phyloP scores from a whole-genome alignment of 2,113 vertebrate genomes.

The Pagrus major region DNA sequence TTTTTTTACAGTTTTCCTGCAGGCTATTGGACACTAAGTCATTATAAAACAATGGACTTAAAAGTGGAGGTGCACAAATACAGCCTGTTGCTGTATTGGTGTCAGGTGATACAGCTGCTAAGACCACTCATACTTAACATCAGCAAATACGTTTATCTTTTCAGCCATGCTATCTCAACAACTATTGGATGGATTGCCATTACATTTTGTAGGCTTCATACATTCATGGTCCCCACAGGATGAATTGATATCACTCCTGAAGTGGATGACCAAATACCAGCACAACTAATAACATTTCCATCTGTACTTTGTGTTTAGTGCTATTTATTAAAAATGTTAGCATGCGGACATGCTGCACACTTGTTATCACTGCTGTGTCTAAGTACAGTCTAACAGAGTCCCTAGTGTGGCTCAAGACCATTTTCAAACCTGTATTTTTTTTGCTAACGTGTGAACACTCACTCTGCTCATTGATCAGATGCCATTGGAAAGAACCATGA shows the following conservation, averaged over 20 bases:
- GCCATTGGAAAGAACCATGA: neutral
- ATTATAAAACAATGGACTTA: neutral
- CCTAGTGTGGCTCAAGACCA: too few species aligned
- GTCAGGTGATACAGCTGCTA: neutral
- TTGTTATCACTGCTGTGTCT: too few species aligned
- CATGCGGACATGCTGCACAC: neutral
- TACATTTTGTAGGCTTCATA: neutral
- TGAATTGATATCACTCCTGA: neutral
- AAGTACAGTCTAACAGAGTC: too few species aligned
- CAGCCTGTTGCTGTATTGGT: neutral
- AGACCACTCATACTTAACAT: neutral
- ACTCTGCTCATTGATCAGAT: neutral
- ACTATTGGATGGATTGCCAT: neutral
- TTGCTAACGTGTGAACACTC: neutral
- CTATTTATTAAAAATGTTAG: neutral
- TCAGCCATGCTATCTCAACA: neutral
- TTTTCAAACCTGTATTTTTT: neutral
- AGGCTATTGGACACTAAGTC: neutral
- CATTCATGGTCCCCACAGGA: neutral
- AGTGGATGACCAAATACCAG: neutral
- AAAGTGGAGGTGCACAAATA: neutral
- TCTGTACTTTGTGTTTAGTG: too few species aligned
- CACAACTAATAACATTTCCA: neutral
- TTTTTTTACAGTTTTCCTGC: conserved; percentile 12
- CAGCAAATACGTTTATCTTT: neutral